Base-by-base conservation (phyloP, 2,888 invertebrate species). In the Hydraecia micacea region DNA sequence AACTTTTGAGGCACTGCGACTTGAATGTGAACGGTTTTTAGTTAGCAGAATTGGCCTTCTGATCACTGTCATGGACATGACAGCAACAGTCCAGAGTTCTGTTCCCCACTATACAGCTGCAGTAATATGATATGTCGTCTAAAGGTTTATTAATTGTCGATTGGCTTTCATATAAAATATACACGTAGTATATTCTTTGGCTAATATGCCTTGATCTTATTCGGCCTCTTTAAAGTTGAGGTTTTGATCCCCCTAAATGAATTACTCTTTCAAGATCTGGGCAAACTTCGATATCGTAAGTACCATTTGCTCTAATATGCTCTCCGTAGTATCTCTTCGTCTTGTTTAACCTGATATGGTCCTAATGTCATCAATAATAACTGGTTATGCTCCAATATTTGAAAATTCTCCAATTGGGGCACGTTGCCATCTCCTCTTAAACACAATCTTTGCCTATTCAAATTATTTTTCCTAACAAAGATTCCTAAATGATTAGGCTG, bases 281-380 rank as follows among this genome's bases (percentile, higher is more conserved):
- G 46, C 46, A 49, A 3, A 49, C 46, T 49, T 49, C 46, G 5
- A 15, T 49, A 5, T 15, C 15, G 18, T 49, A 49, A 49, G 15
- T 5, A 21, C 32, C 62, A 75, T 46, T 75, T 62, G 36, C 68
- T 60, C 60, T 65, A 55, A 76, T 55, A 71, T 71, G 71, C 42
- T 67, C 77, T 46, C 67, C 67, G 42, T 77, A 77, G 39, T 77
- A n/a, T n/a, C n/a, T n/a, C n/a, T n/a, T n/a, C n/a, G 73, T 58
- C 67, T 73, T 77, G 77, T 39, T 77, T 77, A 1, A 77, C 36
- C 25, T 77, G 65, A 63, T 75, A 75, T 3, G 69, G 65, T 46
- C 72, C 77, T 36, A 69, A 46, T 63, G 63, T 63, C 36, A 65
- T 39, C 70, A 76, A 66, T 70, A 70, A 15, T 52, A 62, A 28